phyloP scores from a whole-genome alignment of 2,888 invertebrate genomes.

The Trichopoda pennipes region DNA sequence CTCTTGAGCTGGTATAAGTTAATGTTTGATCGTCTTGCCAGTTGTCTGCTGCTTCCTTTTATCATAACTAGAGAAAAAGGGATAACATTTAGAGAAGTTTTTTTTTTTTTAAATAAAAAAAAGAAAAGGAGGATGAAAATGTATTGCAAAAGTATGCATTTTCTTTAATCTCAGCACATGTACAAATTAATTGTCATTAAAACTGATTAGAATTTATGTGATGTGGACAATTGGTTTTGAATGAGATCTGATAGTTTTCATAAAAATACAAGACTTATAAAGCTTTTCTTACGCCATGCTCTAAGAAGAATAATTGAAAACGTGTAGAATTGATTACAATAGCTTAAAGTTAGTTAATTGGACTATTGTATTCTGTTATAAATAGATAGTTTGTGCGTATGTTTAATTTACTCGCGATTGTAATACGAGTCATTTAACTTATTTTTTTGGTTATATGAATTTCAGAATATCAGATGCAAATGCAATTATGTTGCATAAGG shows the following conservation, averaged over 20 bases:
- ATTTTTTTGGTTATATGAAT: too few species aligned
- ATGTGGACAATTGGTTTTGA: constrained; percentile 66
- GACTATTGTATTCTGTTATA: background rate
- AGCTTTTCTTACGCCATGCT: background rate
- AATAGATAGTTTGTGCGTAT: too few species aligned
- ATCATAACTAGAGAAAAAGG: background rate
- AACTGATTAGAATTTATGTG: constrained; percentile 69
- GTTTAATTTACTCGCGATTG: too few species aligned
- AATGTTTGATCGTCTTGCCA: background rate
- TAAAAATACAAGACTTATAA: constrained; percentile 7
- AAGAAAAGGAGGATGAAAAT: constrained; percentile 9
- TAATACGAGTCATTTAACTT: too few species aligned
- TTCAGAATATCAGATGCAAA: too few species aligned
- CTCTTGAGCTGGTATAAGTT: background rate
- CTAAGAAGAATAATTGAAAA: constrained; percentile 21
- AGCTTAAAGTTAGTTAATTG: constrained; percentile 16
- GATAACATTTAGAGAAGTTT: constrained; percentile 47
- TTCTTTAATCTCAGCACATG: constrained; percentile 61
- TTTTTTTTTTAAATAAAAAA: constrained; percentile 51
- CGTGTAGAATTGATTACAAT: constrained; percentile 26
- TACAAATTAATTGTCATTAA: constrained; percentile 68
- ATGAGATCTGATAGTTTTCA: constrained; percentile 62
- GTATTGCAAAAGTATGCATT: constrained; percentile 41
- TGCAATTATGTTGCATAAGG: background rate
- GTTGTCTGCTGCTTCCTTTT: constrained; percentile 11